Percentiles rank a stretch among this genome's conserved stretches.
Evolutionary conservation across 2,797 vertebrate species (phyloP).

Genomic region (Benthosema pterotum): DNA sequence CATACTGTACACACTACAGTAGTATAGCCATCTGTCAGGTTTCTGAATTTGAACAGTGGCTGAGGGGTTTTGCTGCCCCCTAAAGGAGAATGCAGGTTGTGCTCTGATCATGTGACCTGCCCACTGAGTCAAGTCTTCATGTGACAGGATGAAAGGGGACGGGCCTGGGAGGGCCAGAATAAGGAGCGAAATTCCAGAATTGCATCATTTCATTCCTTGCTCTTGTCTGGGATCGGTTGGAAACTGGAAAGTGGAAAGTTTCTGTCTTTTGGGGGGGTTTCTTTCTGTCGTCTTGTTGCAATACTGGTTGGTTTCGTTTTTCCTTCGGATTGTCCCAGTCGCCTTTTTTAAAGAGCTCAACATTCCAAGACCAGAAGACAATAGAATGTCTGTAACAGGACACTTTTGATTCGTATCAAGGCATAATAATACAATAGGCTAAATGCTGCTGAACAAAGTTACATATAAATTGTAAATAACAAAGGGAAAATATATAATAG

Average conservation of each 20-base stretch:
- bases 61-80: conserved; percentile 23
- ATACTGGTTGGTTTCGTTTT: not conserved
- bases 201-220: conserved; percentile 20
- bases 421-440: not conserved
- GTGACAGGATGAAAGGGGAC: conserved; percentile 32
- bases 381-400: not conserved
- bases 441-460: not conserved
- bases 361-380: not conserved
- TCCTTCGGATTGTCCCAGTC: too few relatives aligned
- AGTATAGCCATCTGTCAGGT: not conserved
- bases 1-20: too few relatives aligned
- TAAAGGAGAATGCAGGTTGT: not conserved
- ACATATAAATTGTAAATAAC: not conserved
- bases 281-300: not conserved
- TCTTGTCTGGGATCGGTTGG: too few relatives aligned
- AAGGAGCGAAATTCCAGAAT: not conserved
- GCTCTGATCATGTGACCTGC: too few relatives aligned
- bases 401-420: not conserved
- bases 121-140: not conserved
- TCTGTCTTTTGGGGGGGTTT: conserved; percentile 6
- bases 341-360: too few relatives aligned
- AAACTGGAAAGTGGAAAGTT: conserved; percentile 62
- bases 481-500: not conserved
- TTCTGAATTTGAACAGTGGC: not conserved
- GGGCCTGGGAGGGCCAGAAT: too few relatives aligned